A percentile compares a stretch with the other conserved stretches of the same genome.
Evolutionary conservation across 2,888 invertebrate genomes (phyloP).

Genomic region (Meiosimyza decipiens): DNA sequence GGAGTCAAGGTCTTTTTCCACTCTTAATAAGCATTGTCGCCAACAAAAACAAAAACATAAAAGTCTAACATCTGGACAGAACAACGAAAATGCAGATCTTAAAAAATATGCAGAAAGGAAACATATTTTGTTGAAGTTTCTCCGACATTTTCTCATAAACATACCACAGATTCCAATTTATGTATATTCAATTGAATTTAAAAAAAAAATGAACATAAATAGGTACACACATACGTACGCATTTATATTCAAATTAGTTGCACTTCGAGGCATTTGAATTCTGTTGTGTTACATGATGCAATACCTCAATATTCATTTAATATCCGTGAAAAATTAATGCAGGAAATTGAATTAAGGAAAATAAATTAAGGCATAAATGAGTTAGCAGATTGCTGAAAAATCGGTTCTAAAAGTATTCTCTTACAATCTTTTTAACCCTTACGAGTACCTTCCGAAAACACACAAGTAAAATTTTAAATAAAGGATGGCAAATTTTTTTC

Average conservation of each 20-base stretch:
- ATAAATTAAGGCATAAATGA: no score
- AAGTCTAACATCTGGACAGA: slow-evolving; percentile 44
- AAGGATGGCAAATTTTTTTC: neutral
- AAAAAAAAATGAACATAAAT: neutral
- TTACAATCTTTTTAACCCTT: no score
- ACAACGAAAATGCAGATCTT: neutral
- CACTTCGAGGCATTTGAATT: neutral
- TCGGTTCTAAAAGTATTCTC: no score
- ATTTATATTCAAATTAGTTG: neutral
- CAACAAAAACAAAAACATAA: slow-evolving; percentile 26
- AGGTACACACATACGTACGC: neutral
- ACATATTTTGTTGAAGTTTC: neutral
- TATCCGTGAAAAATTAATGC: slow-evolving; percentile 32
- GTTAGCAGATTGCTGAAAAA: no score
- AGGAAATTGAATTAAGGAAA: slow-evolving; percentile 12
- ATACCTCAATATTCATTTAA: slow-evolving; percentile 5
- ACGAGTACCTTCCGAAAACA: no score
- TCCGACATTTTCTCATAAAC: slow-evolving; percentile 4
- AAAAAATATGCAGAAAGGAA: slow-evolving; percentile 13
- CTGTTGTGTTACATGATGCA: neutral
- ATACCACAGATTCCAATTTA: slow-evolving; percentile 6
- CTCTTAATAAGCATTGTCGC: slow-evolving; percentile 16
- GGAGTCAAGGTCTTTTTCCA: slow-evolving; percentile 24
- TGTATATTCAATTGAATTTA: neutral
- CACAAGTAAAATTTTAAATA: no score